Evolutionary conservation across 2,888 invertebrate genomes (phyloP).

Genomic region (Deilephila porcellus): DNA sequence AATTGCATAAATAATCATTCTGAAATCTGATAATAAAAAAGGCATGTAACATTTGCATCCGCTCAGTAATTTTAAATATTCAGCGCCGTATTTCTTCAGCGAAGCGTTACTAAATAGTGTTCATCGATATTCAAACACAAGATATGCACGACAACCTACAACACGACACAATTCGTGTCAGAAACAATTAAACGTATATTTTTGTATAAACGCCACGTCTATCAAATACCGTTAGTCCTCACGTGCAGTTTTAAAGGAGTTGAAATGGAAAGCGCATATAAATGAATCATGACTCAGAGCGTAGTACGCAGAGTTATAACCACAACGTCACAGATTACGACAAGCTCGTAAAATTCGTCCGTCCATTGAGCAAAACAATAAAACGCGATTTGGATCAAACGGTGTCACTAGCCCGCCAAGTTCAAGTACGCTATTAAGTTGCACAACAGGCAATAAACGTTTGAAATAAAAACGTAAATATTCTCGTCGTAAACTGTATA

Average conservation of each 20-base stretch:
- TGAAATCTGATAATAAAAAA: neutral
- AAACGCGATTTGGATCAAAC: conserved; percentile 81
- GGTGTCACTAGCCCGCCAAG: conserved; percentile 82
- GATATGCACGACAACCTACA: conserved; percentile 7
- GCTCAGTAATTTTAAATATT: neutral
- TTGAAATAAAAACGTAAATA: conserved; percentile 80
- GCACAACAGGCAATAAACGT: conserved; percentile 79
- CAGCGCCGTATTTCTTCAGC: neutral
- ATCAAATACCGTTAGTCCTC: neutral
- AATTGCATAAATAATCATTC: neutral
- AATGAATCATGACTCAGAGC: conserved; percentile 65
- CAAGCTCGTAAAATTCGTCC: conserved; percentile 78
- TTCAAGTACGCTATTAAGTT: conserved; percentile 83
- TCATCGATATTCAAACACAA: conserved; percentile 15
- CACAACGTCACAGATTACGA: conserved; percentile 76
- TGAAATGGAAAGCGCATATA: conserved; percentile 72
- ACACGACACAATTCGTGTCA: conserved; percentile 1
- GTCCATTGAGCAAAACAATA: conserved; percentile 82
- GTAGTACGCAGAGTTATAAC: conserved; percentile 69
- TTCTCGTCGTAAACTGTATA: conserved; percentile 61
- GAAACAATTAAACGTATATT: conserved; percentile 14
- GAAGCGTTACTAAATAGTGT: conserved; percentile 4
- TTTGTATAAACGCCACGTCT: neutral
- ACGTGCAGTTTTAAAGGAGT: conserved; percentile 34
- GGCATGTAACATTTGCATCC: neutral